A percentile compares a stretch with the other conserved stretches of the same genome.
phyloP scores from a whole-genome alignment of 2,797 vertebrate species.

The Rhincodon typus region DNA sequence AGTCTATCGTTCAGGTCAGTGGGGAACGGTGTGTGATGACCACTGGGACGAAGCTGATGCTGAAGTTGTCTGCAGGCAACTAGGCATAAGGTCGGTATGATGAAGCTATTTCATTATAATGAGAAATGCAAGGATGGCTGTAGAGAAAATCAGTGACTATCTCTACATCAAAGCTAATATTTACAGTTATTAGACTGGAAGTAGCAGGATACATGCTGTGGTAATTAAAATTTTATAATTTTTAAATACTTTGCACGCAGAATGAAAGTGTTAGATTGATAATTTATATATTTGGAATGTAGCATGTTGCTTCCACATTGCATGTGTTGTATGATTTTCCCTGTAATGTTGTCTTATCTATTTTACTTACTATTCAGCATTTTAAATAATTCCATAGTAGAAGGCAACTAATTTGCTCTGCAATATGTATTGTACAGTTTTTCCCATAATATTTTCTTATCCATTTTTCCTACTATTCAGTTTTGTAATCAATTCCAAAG shows the following conservation, averaged over 20 bases:
- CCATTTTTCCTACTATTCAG: no score
- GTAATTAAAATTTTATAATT: no score
- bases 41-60: slow-evolving; percentile 92
- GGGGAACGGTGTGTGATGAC: slow-evolving; percentile 91
- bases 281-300: background rate
- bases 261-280: background rate
- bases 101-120: background rate
- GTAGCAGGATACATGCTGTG: background rate
- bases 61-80: slow-evolving; percentile 90
- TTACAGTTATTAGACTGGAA: background rate
- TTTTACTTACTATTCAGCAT: background rate
- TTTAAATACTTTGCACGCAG: background rate
- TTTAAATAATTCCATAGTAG: no score
- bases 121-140: background rate
- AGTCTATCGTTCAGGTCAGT: slow-evolving; percentile 78
- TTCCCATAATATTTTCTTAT: no score
- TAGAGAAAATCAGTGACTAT: background rate
- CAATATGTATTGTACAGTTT: no score
- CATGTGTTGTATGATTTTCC: background rate
- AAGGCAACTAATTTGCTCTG: no score
- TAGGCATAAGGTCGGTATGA: slow-evolving; percentile 76
- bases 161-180: background rate
- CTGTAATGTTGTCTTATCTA: background rate
- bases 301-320: background rate
- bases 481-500: no score